These are phyloP conservation scores for Passerina amoena DNA, from an alignment of 2,113 vertebrate genomes.

Conservation along the genomic window DNA sequence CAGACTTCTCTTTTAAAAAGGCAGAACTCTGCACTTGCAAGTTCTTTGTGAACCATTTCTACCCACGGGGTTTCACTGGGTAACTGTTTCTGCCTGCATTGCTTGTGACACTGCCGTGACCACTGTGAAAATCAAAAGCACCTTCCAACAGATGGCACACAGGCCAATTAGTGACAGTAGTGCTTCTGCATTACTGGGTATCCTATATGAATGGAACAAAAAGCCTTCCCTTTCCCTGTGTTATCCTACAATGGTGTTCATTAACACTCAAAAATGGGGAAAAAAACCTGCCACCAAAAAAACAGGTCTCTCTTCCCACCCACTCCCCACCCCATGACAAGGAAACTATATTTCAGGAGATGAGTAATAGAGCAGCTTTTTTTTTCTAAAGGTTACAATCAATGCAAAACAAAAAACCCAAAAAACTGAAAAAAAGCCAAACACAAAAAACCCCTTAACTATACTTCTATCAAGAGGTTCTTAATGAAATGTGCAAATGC, in stretches of 20 bases:
- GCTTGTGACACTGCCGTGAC: not conserved
- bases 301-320: not conserved
- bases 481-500: conserved; percentile 11
- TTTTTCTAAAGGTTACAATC: not conserved
- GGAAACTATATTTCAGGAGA: not conserved
- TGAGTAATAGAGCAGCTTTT: not conserved
- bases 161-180: not conserved
- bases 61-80: not conserved
- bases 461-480: not conserved
- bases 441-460: not conserved
- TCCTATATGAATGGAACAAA: not conserved
- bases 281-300: not conserved
- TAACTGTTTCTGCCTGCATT: not conserved
- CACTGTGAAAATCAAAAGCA: not conserved
- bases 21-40: not conserved
- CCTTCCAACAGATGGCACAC: not conserved
- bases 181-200: not conserved
- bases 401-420: not conserved
- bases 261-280: not conserved
- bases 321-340: not conserved
- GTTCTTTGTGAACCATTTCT: not conserved
- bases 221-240: not conserved
- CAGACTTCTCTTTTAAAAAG: not conserved
- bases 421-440: not conserved
- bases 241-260: not conserved